Percentiles rank a stretch among this genome's conserved stretches.
These are phyloP conservation scores for Drosophila tripunctata DNA, from an alignment of 2,888 invertebrate species.

Conservation along the genomic window DNA sequence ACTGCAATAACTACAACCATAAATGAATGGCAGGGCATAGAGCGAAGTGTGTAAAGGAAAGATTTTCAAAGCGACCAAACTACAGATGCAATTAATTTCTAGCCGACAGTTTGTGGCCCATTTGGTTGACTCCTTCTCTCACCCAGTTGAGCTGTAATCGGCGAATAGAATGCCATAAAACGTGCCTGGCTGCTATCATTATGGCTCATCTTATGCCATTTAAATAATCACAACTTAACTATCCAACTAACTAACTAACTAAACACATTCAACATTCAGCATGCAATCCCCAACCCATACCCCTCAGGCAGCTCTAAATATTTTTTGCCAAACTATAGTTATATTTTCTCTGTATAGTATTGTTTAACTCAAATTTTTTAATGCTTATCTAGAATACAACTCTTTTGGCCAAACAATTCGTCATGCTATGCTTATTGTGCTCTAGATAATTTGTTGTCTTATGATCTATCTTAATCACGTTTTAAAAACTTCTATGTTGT, in stretches of 20 bases:
- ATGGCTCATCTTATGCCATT: constrained; percentile 64
- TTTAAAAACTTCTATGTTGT: neutral
- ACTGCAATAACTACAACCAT: constrained; percentile 64
- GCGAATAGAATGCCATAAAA: constrained; percentile 39
- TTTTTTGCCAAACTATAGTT: constrained; percentile 1
- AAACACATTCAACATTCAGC: neutral
- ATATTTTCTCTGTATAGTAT: neutral
- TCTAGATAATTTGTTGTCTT: neutral
- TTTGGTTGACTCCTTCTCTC: neutral
- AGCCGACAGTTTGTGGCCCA: constrained; percentile 23
- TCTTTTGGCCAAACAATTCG: constrained; percentile 37
- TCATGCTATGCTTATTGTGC: constrained; percentile 14
- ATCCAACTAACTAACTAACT: constrained; percentile 21
- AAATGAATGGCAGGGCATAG: constrained; percentile 35
- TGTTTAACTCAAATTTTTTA: neutral
- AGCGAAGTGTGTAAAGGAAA: constrained; percentile 3
- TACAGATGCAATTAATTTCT: constrained; percentile 71
- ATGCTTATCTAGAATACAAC: constrained; percentile 16
- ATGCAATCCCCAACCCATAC: too few relatives aligned
- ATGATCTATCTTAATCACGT: constrained; percentile 2
- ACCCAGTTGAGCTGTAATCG: constrained; percentile 18
- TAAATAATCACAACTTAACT: constrained; percentile 68
- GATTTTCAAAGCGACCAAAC: constrained; percentile 50
- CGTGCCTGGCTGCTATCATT: constrained; percentile 62
- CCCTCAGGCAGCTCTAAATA: constrained; percentile 12